phyloP scores from a whole-genome alignment of 2,797 vertebrate species.

The Cossypha caffra region DNA sequence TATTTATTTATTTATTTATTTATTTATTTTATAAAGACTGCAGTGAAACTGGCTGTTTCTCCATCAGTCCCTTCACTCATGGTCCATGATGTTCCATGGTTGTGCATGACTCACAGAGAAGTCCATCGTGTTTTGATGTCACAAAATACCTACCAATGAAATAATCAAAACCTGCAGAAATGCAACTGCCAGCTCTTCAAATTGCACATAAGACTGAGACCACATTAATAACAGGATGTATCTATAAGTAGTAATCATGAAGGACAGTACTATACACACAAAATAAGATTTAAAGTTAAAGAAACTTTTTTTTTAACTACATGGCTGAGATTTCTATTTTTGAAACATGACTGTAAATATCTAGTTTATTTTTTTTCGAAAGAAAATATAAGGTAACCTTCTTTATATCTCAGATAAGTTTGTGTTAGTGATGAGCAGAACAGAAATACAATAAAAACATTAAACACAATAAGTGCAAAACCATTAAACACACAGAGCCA shows the following conservation, averaged over 20 bases:
- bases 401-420: background rate
- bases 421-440: background rate
- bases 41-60: conserved; percentile 87
- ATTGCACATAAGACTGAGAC: background rate
- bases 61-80: conserved; percentile 66
- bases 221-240: background rate
- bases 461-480: background rate
- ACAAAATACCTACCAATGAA: conserved; percentile 25
- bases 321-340: conserved; percentile 15
- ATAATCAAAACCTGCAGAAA: conserved; percentile 30
- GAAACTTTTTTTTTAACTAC: background rate
- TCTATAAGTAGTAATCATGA: background rate
- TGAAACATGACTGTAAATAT: conserved; percentile 19
- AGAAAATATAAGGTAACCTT: conserved; percentile 14
- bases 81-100: conserved; percentile 53
- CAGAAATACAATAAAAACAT: background rate
- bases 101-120: conserved; percentile 64
- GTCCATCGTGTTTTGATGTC: conserved; percentile 58
- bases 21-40: conserved; percentile 68
- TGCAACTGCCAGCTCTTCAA: background rate
- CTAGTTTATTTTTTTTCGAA: background rate
- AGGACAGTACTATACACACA: background rate
- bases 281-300: background rate
- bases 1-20: conserved; percentile 26
- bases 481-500: background rate